These are phyloP conservation scores for Pinna nobilis DNA, from an alignment of 1,140 invertebrate species.

Conservation along the genomic window DNA sequence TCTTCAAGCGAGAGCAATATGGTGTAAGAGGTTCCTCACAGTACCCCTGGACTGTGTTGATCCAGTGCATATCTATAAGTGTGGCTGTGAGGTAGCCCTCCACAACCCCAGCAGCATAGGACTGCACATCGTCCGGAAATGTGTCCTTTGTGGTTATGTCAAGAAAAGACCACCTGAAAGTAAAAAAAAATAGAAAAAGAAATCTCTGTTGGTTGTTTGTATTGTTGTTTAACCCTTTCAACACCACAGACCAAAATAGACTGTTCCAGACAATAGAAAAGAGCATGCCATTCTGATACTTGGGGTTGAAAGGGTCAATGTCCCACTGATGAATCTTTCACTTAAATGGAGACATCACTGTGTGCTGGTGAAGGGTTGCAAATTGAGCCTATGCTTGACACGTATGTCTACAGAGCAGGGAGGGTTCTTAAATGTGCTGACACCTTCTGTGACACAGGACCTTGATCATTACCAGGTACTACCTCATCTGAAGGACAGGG, in stretches of 20 bases:
- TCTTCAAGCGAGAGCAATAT: constrained; percentile 85
- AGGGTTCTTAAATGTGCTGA: no score
- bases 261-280: no score
- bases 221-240: no score
- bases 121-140: constrained; percentile 81
- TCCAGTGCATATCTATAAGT: constrained; percentile 87
- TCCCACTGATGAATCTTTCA: no score
- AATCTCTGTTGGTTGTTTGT: no score
- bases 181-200: background rate
- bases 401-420: no score
- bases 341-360: no score
- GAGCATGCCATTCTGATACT: constrained; percentile 1
- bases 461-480: background rate
- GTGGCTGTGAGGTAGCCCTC: constrained; percentile 81
- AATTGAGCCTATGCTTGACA: no score
- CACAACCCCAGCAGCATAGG: constrained; percentile 90
- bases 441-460: no score
- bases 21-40: constrained; percentile 76
- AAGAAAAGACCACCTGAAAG: constrained; percentile 71
- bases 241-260: no score
- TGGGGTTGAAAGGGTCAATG: background rate
- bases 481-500: no score
- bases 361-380: no score
- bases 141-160: constrained; percentile 60
- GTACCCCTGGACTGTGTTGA: constrained; percentile 83